Conservation (phyloP, 2,888 invertebrate species). For the Dicyrtomina minuta region DNA sequence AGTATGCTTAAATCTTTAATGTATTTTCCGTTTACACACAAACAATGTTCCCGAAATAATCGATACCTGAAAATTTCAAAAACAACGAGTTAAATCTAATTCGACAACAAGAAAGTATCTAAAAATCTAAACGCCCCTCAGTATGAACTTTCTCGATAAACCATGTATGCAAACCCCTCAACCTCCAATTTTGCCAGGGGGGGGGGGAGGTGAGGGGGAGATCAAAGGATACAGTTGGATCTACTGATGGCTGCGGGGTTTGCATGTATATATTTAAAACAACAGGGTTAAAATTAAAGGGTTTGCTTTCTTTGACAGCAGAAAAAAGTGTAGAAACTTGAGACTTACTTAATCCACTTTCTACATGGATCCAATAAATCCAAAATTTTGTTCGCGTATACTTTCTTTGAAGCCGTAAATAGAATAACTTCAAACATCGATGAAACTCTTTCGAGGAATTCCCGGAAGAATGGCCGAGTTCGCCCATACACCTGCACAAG, state of each 20-base stretch:
- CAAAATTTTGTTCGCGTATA: conserved; percentile 90
- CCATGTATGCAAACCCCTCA: too few relatives aligned
- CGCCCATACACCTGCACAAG: conserved; percentile 71
- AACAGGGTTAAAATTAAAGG: too few relatives aligned
- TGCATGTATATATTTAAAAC: too few relatives aligned
- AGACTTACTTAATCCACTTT: conserved; percentile 76
- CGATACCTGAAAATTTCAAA: conserved; percentile 63
- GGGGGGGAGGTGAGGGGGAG: too few relatives aligned
- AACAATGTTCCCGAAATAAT: conserved; percentile 91
- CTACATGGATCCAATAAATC: conserved; percentile 87
- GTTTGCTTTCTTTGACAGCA: neutral
- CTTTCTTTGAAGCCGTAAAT: conserved; percentile 93
- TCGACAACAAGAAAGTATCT: neutral
- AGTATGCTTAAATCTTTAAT: conserved; percentile 92
- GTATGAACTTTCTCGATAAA: too few relatives aligned
- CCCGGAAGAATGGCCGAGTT: conserved; percentile 85
- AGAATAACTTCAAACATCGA: conserved; percentile 87
- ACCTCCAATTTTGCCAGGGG: too few relatives aligned
- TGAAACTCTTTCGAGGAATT: conserved; percentile 87
- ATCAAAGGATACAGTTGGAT: too few relatives aligned
- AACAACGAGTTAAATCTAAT: neutral
- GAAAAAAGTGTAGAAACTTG: neutral
- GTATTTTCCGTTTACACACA: conserved; percentile 92
- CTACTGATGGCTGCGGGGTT: too few relatives aligned
- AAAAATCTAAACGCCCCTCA: too few relatives aligned